Evolutionary conservation across 2,113 vertebrate species (phyloP), one percentile per base, ranked within the genome.

Genomic region (Stigmatopora nigra): DNA sequence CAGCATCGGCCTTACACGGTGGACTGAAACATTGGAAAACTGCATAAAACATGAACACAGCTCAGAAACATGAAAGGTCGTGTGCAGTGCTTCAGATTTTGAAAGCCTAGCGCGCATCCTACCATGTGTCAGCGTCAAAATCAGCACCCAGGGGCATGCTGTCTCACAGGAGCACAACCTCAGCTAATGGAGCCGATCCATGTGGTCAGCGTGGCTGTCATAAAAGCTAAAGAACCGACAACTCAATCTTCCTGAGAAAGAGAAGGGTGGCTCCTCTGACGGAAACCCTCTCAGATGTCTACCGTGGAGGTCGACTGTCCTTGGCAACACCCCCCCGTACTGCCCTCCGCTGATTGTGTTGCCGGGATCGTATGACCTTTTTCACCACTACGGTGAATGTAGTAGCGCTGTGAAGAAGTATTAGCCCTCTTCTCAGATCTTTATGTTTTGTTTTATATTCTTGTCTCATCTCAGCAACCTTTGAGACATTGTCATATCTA

Each of bases 301-400:
- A n/a, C 46, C 6, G 44, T 20, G 61, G 78, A 85, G 79, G 79
- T 58, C 19, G 61, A 47, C 56, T 82, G 81, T 84, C 85, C 84
- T 85, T 85, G 78, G 78, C 71, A 82, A 87, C 84, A 22, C 35
- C 7, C 56, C 45, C 2, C 59, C 61, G 49, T 36, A 63, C 52
- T 38, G 53, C 62, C 67, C 80, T 75, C 71, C 61, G 77, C 72
- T 75, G 61, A 75, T 70, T 79, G 69, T 36, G 55, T 61, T 20
- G 9, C 63, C 73, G 70, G 74, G 77, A 81, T 74, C 15, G 1
- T 75, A 68, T 55, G 62, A 86, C 82, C 81, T 76, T 82, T 70
- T 70, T 36, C 52, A 35, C 61, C 15, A 47, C 56, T 13, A 10
- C 38, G 38, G 9, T 41, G 9, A 8, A 41, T 41, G 9, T 41